A percentile compares a stretch with the other conserved stretches of the same genome.
phyloP scores from a whole-genome alignment of 2,888 invertebrate genomes.

The Allygus modestus region DNA sequence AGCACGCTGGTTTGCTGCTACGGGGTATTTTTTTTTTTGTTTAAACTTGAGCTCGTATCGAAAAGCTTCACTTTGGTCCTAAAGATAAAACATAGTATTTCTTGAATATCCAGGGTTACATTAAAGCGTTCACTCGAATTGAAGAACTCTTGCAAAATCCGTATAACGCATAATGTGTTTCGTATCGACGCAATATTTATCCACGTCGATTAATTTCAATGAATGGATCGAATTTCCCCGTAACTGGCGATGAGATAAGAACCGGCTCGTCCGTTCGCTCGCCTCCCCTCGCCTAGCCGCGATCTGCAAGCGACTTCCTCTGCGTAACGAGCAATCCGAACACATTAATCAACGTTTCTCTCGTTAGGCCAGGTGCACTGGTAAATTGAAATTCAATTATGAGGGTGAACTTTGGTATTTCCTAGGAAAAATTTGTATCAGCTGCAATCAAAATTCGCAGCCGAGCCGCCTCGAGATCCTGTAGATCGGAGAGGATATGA shows the following conservation, averaged over 20 bases:
- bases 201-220: neutral
- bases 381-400: neutral
- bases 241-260: neutral
- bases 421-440: neutral
- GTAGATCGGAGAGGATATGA: no score
- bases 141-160: no score
- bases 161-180: no score
- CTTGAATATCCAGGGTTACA: no score
- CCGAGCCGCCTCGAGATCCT: neutral
- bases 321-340: neutral
- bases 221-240: neutral
- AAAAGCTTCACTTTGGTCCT: no score
- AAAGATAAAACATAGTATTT: no score
- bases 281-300: neutral
- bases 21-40: no score
- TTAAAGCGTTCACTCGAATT: no score
- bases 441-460: neutral
- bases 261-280: neutral
- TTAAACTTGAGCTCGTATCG: no score
- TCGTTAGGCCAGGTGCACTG: neutral
- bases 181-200: neutral
- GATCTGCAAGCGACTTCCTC: neutral
- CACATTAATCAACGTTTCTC: conserved; percentile 16
- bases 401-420: neutral
- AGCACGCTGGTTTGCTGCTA: no score